Evolutionary conservation across 1,140 invertebrate genomes (phyloP).

Genomic region (Dreissena polymorpha): DNA sequence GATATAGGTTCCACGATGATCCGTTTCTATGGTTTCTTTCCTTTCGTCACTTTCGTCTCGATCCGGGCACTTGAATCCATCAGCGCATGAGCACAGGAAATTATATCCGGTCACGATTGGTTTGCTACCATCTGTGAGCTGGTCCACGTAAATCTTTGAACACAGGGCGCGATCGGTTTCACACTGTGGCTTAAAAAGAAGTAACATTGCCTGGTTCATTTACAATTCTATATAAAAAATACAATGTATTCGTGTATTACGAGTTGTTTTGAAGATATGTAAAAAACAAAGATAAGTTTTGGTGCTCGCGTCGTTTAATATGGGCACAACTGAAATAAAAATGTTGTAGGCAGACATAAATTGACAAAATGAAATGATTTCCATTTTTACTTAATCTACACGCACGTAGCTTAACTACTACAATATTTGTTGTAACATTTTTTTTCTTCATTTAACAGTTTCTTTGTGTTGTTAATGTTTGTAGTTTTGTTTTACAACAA

Average conservation of each 20-base stretch:
- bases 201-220: background rate
- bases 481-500: background rate
- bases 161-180: constrained; percentile 20
- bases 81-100: constrained; percentile 52
- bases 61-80: constrained; percentile 51
- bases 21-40: background rate
- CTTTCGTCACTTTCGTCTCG: constrained; percentile 22
- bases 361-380: background rate
- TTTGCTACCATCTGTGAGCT: background rate
- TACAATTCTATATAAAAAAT: background rate
- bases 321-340: no score
- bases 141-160: constrained; percentile 46
- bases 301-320: no score
- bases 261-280: background rate
- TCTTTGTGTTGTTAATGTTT: background rate
- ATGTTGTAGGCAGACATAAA: no score
- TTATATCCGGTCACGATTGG: constrained; percentile 40
- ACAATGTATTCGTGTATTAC: background rate
- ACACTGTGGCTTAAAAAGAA: constrained; percentile 38
- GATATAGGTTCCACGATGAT: constrained; percentile 41
- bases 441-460: background rate
- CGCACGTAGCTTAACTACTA: background rate
- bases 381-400: background rate
- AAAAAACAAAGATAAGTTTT: no score
- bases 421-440: background rate